Evolutionary conservation across 1,140 invertebrate genomes (phyloP), one percentile per base, ranked within the genome.

Genomic region (Rhysida immarginata): DNA sequence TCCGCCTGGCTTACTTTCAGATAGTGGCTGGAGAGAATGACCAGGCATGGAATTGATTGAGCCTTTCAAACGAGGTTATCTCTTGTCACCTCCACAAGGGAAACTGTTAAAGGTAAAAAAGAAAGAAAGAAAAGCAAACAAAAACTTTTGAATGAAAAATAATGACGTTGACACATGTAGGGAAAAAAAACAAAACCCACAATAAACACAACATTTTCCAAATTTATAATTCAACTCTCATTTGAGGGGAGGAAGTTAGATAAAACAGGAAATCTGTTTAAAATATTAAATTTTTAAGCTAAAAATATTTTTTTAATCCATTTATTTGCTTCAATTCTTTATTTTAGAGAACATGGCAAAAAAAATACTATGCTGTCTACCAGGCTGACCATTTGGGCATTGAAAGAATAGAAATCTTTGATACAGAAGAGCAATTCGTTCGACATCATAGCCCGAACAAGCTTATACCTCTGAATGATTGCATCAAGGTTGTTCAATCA

Each of bases 401-500:
- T 60, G 82, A 85, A 65, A 74, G 87, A 46, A 69, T 89, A 27
- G 87, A 90, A 75, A 80, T 89, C 59, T 88, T 83, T 69, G 86
- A 89, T 46, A 81, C 74, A 68, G 81, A 83, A 68, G 75, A 77
- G 18, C 81, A 84, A 65, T 80, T 81, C 62, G 66, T 78, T 16
- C 74, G 75, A 35, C 79, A 81, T 67, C 75, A 74, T 63, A 73
- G 76, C 41, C 75, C 78, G 53, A 27, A 42, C n/a, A 82, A 81
- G 63, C 87, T 89, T 48, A 80, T 89, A 57, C 85, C 85, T 1
- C 71, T 89, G 35, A 84, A 87, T 72, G 83, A 87, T 66, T 89
- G 86, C 67, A 79, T 88, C 20, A 89, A 89, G 77, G 86, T 90
- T 65, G 79, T 80, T 41, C 75, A 78, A 68, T 63, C 68, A 49